These are phyloP conservation scores for Aurelia aurita complex sp. Pacific DNA, from an alignment of 30 jellyfish, hydroid and myxozoan species.

Conservation along the genomic window DNA sequence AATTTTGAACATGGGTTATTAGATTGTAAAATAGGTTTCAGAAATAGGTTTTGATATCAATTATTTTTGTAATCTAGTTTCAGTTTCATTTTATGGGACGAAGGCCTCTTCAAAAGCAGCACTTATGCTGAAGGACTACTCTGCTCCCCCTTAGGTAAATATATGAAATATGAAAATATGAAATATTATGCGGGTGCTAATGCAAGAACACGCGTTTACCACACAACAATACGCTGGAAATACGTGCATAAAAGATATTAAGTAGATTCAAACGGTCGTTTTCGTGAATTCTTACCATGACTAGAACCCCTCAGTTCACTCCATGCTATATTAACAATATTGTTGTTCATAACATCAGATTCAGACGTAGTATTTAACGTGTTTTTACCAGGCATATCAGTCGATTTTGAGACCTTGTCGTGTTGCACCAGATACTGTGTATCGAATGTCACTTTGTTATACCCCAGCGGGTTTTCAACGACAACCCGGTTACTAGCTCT, in stretches of 20 bases:
- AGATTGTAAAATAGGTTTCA: no score
- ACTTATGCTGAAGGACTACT: no score
- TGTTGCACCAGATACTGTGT: not conserved
- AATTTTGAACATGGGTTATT: no score
- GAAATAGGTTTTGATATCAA: no score
- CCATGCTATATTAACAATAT: conserved; percentile 26
- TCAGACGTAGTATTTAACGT: conserved; percentile 7
- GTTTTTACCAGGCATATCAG: not conserved
- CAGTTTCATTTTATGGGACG: no score
- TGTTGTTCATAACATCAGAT: conserved; percentile 37
- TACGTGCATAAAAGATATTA: not conserved
- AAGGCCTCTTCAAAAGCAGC: no score
- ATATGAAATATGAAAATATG: no score
- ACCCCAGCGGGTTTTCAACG: conserved; percentile 28
- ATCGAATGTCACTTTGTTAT: conserved; percentile 2
- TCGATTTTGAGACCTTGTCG: not conserved
- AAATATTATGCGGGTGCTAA: no score
- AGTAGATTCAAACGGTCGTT: conserved; percentile 19
- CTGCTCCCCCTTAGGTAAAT: no score
- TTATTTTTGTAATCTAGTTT: no score
- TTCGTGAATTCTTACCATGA: conserved; percentile 19
- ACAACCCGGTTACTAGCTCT: not conserved
- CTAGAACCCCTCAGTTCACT: conserved; percentile 25
- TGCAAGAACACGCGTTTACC: no score
- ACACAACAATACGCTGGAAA: not conserved